Evolutionary conservation across 2,113 vertebrate species (phyloP).

Genomic region (Anguilla japonica): DNA sequence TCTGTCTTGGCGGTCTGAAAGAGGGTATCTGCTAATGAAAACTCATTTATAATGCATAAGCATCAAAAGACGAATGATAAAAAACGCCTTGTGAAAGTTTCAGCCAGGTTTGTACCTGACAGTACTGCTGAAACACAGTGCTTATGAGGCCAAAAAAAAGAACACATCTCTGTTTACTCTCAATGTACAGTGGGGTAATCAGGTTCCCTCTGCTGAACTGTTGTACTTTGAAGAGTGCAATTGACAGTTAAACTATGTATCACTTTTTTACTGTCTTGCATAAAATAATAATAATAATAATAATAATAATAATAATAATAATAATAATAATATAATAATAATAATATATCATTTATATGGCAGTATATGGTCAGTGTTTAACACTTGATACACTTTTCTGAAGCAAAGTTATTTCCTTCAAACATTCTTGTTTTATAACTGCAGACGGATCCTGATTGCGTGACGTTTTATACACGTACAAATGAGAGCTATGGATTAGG

Average conservation of each 20-base stretch:
- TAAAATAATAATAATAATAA: too few relatives aligned
- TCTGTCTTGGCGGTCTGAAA: neutral
- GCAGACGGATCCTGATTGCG: too few relatives aligned
- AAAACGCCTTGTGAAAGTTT: neutral
- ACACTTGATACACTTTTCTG: too few relatives aligned
- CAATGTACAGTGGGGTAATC: neutral
- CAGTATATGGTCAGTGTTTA: too few relatives aligned
- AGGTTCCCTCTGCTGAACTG: neutral
- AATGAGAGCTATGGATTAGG: neutral
- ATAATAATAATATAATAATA: neutral
- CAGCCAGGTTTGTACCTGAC: neutral
- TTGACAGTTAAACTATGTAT: too few relatives aligned
- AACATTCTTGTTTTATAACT: neutral
- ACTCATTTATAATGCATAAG: neutral
- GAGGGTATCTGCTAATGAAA: neutral
- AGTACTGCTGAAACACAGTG: neutral
- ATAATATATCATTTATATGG: neutral
- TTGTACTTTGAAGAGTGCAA: neutral
- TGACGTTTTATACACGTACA: neutral
- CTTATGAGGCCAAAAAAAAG: neutral
- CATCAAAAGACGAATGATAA: neutral
- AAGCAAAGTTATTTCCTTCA: too few relatives aligned
- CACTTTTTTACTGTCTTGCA: too few relatives aligned
- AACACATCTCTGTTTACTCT: neutral
- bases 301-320: neutral